Evolutionary conservation across 2,797 vertebrate genomes (phyloP), one percentile per base, ranked within the genome.

Genomic region (Alca torda): DNA sequence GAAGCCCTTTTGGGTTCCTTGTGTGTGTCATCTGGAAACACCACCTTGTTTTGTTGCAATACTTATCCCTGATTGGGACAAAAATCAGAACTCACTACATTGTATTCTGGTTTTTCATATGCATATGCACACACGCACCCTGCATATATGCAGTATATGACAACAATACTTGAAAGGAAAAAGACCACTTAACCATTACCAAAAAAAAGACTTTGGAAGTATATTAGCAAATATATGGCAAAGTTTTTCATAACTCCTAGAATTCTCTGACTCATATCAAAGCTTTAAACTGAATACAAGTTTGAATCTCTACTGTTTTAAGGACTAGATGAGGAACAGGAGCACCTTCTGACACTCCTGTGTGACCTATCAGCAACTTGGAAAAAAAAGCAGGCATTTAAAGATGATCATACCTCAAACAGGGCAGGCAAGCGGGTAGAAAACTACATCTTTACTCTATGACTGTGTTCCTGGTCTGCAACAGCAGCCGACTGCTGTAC

Each of bases 51-150:
- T 31, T 83, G 54, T 51, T 86, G 37, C 41, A 64, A 48, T 67
- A 11, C 13, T 70, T 74, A 57, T 21, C 26, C 7, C 51, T 65
- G 19, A n/a, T 1, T n/a, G 24, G 11, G 24, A 45, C 12, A 87
- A 81, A 82, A 70, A 50, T 35, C 17, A 51, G 48, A 90, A 53
- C 54, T n/a, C 13, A 3, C 31, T 56, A 48, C 18, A 21, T 8
- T 50, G 48, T 20, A 48, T 68, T 82, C 25, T 56, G 19, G 0
- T 48, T 31, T 87, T 50, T 60, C n/a, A 37, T 25, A 39, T 28
- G 11, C 33, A 2, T n/a, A 19, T 16, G 25, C 18, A 43, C 9
- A 48, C 16, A 14, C 26, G 30, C 0, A 1, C 8, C 20, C 35
- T 80, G 33, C 15, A 35, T 39, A 33, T 17, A 45, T 33, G 18